Percentiles rank a stretch among this genome's conserved stretches.
Conservation (phyloP, 2,888 invertebrate species). For the Epinotia ramella region DNA sequence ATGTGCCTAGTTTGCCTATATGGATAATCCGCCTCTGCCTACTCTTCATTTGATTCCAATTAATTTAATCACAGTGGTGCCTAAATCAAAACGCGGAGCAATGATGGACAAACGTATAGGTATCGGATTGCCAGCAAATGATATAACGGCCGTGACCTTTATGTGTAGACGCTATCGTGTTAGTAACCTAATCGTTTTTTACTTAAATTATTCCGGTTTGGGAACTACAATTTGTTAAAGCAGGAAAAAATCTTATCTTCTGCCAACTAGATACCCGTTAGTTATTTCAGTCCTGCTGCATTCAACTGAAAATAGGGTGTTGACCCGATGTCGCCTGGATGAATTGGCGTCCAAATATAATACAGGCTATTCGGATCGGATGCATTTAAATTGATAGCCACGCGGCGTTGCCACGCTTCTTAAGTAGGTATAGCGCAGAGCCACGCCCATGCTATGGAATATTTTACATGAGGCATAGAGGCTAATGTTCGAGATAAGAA, state of each 20-base stretch:
- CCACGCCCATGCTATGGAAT: slow-evolving; percentile 37
- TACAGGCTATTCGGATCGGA: slow-evolving; percentile 19
- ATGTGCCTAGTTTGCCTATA: no score
- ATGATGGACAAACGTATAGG: slow-evolving; percentile 1
- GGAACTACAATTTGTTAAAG: neutral
- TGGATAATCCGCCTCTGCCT: no score
- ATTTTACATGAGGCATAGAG: slow-evolving; percentile 4
- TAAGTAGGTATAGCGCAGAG: slow-evolving; percentile 15
- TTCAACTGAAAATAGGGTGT: slow-evolving; percentile 36
- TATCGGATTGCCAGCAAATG: slow-evolving; percentile 8
- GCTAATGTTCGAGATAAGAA: slow-evolving; percentile 16
- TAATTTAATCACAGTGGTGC: slow-evolving; percentile 3
- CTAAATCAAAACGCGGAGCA: slow-evolving; percentile 25
- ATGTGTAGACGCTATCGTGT: slow-evolving; percentile 5
- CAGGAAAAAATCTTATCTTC: neutral
- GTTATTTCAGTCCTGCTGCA: slow-evolving; percentile 25
- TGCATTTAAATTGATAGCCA: neutral
- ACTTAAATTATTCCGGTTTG: neutral
- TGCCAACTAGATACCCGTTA: neutral
- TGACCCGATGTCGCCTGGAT: slow-evolving; percentile 26
- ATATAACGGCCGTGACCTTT: slow-evolving; percentile 26
- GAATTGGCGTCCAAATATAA: slow-evolving; percentile 19
- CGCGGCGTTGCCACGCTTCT: slow-evolving; percentile 12
- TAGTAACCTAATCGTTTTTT: slow-evolving; percentile 4
- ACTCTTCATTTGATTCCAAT: no score